These are phyloP conservation scores for Elysia crispata DNA, from an alignment of 2,888 invertebrate species.

Conservation along the genomic window DNA sequence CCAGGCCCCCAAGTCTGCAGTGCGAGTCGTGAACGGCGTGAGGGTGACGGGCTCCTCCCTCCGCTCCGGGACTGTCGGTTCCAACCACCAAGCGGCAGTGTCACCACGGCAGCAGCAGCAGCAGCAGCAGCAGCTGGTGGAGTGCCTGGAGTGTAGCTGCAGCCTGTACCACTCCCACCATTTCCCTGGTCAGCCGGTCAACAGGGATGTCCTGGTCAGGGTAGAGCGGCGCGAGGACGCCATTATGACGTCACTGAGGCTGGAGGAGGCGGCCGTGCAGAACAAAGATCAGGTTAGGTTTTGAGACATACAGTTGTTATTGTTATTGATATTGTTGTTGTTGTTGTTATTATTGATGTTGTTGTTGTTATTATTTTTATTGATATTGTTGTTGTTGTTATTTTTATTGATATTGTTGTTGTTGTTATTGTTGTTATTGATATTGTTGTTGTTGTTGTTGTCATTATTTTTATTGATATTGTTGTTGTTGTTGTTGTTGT, in stretches of 20 bases:
- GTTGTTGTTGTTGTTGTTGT: neutral
- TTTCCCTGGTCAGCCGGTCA: slow-evolving; percentile 42
- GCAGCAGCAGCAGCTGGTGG: neutral
- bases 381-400: neutral
- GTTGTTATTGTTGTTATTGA: neutral
- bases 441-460: neutral
- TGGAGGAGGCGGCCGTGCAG: neutral
- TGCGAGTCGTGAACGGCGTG: too few species aligned
- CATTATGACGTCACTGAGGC: slow-evolving; percentile 23
- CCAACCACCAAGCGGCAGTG: neutral
- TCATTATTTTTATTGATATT: neutral
- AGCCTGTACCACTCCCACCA: slow-evolving; percentile 49
- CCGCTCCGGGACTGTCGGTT: neutral
- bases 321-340: neutral
- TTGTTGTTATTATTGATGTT: neutral
- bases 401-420: neutral
- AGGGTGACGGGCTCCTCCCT: too few species aligned
- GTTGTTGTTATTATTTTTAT: neutral
- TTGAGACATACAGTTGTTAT: neutral
- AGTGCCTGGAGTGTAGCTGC: slow-evolving; percentile 48
- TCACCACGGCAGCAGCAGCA: neutral
- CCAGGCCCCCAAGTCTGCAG: too few species aligned
- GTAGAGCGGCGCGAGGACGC: slow-evolving; percentile 44
- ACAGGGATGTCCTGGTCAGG: slow-evolving; percentile 42
- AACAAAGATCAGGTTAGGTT: neutral